Base-by-base conservation (phyloP, 2,113 vertebrate species). In the Meleagris gallopavo region DNA sequence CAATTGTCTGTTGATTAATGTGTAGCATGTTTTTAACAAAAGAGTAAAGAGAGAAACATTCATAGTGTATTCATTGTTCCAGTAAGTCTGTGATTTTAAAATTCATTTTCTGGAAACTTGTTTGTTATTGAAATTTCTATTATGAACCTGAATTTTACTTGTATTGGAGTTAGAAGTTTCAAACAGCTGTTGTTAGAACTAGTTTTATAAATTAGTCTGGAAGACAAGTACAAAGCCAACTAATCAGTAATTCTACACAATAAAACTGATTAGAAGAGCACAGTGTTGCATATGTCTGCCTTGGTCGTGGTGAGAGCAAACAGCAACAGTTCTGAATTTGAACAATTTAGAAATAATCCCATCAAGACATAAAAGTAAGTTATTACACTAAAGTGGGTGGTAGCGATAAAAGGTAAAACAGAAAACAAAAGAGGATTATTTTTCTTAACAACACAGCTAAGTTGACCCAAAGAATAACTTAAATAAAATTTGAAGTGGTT, bases 211-310 rank as follows among this genome's bases (percentile, higher is more conserved):
- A 93, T 69, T 65, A 40, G 40, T 62, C 60, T 87, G 72, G 83
- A 74, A 96, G 79, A 43, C 29, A 84, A 72, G 6, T 18, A 73
- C 43, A 21, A 89, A 90, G 76, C 54, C 48, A 92, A 25, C 66
- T 67, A 82, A 94, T 79, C 86, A 90, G 54, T 55, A 86, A 72
- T 52, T 52, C 45, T 74, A 46, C 38, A 69, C 57, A 93, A 96
- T 84, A 94, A 93, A 96, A 74, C 57, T 67, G 75, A 94, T 81
- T 60, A 89, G 65, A 88, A 70, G 29, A 85, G 74, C 36, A 55
- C 6, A 70, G 38, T 32, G 90, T 84, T 87, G 87, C 61, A 54
- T 45, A 60, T 87, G 55, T 45, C 64, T 3, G 2, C 57, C 75
- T 92, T 79, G 60, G 71, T 89, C 62, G 27, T 0, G 38, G 70